phyloP scores from a whole-genome alignment of 2,113 vertebrate genomes.

The Megaceryle torquata region DNA sequence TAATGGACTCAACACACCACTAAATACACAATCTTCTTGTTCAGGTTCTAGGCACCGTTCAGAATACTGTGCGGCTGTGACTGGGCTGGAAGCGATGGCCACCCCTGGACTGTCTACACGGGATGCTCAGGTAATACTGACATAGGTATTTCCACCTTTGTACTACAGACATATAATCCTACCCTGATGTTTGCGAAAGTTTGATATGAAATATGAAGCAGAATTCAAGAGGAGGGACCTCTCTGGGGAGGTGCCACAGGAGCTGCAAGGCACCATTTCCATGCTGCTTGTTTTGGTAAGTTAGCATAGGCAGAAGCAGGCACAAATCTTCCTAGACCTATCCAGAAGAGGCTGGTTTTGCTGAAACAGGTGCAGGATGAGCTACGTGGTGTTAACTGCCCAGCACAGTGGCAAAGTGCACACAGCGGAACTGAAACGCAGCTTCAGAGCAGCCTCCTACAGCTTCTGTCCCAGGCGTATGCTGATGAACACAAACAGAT shows the following conservation, averaged over 20 bases:
- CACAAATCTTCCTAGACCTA: neutral
- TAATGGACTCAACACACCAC: fast-evolving
- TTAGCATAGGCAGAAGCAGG: neutral
- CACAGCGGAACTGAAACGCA: neutral
- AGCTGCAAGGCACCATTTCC: neutral
- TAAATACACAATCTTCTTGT: neutral
- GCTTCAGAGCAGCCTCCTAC: neutral
- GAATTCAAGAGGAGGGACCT: neutral
- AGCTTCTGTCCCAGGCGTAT: neutral
- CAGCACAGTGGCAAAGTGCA: neutral
- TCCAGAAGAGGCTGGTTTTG: neutral
- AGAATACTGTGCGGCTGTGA: neutral
- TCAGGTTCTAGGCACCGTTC: neutral
- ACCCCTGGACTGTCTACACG: neutral
- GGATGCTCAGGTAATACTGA: neutral
- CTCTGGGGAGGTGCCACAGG: neutral
- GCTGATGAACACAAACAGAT: neutral
- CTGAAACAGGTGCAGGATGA: neutral
- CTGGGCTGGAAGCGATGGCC: neutral
- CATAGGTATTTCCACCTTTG: neutral
- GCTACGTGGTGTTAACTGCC: neutral
- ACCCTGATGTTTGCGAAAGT: neutral
- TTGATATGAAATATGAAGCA: neutral
- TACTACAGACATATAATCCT: neutral
- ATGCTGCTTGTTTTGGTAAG: neutral